phyloP scores from a whole-genome alignment of 1,140 invertebrate species.

The Gryon sp. region DNA sequence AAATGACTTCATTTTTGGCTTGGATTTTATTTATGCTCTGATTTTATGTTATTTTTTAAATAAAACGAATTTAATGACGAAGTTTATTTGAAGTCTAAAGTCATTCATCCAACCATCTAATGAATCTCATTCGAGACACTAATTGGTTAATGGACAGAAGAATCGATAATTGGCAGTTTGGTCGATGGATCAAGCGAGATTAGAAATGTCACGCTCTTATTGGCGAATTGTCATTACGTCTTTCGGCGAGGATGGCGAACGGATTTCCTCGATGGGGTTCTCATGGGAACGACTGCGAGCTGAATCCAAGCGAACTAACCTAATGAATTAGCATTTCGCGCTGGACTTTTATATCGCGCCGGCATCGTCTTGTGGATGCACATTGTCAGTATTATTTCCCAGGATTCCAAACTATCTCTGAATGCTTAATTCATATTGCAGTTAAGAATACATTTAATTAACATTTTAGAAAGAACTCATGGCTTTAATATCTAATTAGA shows the following conservation, averaged over 20 bases:
- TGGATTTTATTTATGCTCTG: no score
- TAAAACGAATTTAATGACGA: background rate
- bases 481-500: background rate
- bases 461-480: background rate
- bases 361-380: conserved; percentile 44
- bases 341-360: conserved; percentile 57
- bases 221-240: conserved; percentile 26
- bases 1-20: no score
- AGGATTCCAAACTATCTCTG: conserved; percentile 35
- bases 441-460: conserved; percentile 24
- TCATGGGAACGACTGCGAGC: conserved; percentile 56
- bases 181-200: conserved; percentile 11
- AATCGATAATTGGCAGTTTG: conserved; percentile 32
- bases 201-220: conserved; percentile 31
- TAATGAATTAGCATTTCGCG: conserved; percentile 70
- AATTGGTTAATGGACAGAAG: conserved; percentile 20
- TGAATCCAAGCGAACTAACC: conserved; percentile 68
- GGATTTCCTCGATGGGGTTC: conserved; percentile 55
- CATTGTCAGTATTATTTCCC: conserved; percentile 54
- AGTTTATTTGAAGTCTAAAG: no score
- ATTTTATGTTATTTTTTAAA: no score
- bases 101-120: conserved; percentile 1
- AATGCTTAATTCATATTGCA: conserved; percentile 31
- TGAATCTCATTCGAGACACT: conserved; percentile 6
- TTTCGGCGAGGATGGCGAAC: conserved; percentile 9